Conservation (phyloP, 1,140 invertebrate genomes). For the Penaeus japonicus region DNA sequence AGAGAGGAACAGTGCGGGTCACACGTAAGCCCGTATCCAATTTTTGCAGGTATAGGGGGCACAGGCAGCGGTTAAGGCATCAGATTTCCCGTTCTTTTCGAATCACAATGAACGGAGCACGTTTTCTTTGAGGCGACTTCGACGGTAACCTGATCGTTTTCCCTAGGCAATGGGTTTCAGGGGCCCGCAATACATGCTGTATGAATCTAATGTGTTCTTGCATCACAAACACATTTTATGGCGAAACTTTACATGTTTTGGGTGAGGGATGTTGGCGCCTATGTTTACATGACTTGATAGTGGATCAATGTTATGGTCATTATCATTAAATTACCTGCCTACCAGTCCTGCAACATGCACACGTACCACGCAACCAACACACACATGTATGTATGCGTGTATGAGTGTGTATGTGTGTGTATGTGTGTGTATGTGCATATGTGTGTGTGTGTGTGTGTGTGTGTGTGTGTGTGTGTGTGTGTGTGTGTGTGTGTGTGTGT, state of each 20-base stretch:
- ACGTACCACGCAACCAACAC: too few relatives aligned
- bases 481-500: background rate
- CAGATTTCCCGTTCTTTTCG: conserved; percentile 31
- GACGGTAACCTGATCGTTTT: conserved; percentile 33
- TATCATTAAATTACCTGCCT: background rate
- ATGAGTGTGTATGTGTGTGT: background rate
- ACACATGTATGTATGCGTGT: background rate
- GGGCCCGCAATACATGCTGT: conserved; percentile 2
- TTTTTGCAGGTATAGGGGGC: too few relatives aligned
- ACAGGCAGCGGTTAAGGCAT: background rate
- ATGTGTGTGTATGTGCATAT: too few relatives aligned
- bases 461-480: background rate
- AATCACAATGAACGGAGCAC: conserved; percentile 23
- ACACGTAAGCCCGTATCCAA: too few relatives aligned
- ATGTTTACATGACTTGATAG: background rate
- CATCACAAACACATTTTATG: background rate
- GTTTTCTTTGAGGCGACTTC: conserved; percentile 6
- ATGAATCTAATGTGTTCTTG: conserved; percentile 30
- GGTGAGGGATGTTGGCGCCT: background rate
- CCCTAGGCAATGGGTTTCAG: background rate
- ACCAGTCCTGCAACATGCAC: background rate
- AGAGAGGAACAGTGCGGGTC: too few relatives aligned
- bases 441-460: too few relatives aligned
- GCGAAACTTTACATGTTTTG: background rate
- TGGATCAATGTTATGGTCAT: background rate